These are phyloP conservation scores for Nyctereutes procyonoides DNA, from an alignment of 2,113 vertebrate species.

Conservation along the genomic window DNA sequence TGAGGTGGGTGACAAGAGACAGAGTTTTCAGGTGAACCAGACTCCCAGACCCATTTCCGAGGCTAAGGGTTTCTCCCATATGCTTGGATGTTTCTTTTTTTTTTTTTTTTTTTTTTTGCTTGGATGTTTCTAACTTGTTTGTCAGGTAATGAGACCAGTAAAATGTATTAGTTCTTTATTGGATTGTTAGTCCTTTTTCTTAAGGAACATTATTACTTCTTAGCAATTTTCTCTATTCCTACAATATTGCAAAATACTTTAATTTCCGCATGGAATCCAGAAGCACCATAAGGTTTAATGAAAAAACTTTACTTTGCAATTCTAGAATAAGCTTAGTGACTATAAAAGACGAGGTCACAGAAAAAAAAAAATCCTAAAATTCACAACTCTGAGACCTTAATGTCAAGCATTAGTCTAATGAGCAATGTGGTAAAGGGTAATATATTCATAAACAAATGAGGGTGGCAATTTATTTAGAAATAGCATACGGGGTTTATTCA, in stretches of 20 bases:
- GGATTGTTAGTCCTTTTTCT: slow-evolving; percentile 22
- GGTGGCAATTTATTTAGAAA: slow-evolving; percentile 37
- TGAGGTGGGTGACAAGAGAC: background rate
- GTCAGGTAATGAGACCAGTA: background rate
- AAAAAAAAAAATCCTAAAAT: slow-evolving; percentile 62
- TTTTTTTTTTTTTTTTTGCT: too few relatives aligned
- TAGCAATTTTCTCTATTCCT: slow-evolving; percentile 51
- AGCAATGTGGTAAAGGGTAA: slow-evolving; percentile 58
- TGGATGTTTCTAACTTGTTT: background rate
- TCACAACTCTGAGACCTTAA: slow-evolving; percentile 11
- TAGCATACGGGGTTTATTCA: background rate
- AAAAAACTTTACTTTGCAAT: slow-evolving; percentile 55
- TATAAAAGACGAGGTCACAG: slow-evolving; percentile 52
- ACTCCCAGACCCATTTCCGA: background rate
- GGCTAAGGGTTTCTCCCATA: background rate
- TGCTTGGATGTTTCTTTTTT: background rate
- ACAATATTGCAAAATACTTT: slow-evolving; percentile 15
- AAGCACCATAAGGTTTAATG: slow-evolving; percentile 56
- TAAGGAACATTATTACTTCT: background rate
- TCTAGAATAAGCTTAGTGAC: slow-evolving; percentile 3
- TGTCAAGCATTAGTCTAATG: slow-evolving; percentile 55
- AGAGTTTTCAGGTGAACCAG: background rate
- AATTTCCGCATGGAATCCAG: background rate
- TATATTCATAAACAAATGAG: slow-evolving; percentile 65
- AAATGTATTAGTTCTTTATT: background rate